These are phyloP conservation scores for Sinodicranocentrus sp. DNA, from an alignment of 2,888 invertebrate genomes.

Conservation along the genomic window DNA sequence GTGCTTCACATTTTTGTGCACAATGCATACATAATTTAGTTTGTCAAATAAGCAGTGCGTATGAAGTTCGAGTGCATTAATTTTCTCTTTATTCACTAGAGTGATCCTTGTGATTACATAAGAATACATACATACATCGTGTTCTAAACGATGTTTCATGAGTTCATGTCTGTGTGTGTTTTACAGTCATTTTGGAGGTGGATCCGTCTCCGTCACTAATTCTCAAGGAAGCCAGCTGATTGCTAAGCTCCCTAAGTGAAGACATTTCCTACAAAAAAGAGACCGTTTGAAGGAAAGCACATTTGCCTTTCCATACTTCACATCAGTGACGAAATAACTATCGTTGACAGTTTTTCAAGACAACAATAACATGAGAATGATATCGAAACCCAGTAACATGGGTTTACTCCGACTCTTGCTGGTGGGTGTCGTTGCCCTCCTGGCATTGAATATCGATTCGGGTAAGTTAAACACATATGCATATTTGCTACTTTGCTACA, in stretches of 20 bases:
- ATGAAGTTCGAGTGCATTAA: not conserved
- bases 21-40: not conserved
- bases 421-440: slow-evolving; percentile 76
- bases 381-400: slow-evolving; percentile 62
- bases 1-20: no score
- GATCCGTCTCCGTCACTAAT: slow-evolving; percentile 3
- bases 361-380: slow-evolving; percentile 45
- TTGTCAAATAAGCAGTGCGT: not conserved
- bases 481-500: slow-evolving; percentile 24
- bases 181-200: slow-evolving; percentile 31
- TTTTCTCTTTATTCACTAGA: not conserved
- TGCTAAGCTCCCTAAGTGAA: slow-evolving; percentile 29
- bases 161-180: slow-evolving; percentile 17
- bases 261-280: no score
- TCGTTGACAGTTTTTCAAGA: slow-evolving; percentile 19
- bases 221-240: slow-evolving; percentile 36
- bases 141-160: no score
- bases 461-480: slow-evolving; percentile 69
- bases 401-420: slow-evolving; percentile 66
- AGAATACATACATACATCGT: not conserved
- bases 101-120: slow-evolving; percentile 1
- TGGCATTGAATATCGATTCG: slow-evolving; percentile 76
- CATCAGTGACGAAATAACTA: slow-evolving; percentile 40
- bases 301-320: not conserved
- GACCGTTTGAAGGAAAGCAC: no score